Evolutionary conservation across 2,888 invertebrate genomes (phyloP).

Genomic region (Tetragnatha montana): DNA sequence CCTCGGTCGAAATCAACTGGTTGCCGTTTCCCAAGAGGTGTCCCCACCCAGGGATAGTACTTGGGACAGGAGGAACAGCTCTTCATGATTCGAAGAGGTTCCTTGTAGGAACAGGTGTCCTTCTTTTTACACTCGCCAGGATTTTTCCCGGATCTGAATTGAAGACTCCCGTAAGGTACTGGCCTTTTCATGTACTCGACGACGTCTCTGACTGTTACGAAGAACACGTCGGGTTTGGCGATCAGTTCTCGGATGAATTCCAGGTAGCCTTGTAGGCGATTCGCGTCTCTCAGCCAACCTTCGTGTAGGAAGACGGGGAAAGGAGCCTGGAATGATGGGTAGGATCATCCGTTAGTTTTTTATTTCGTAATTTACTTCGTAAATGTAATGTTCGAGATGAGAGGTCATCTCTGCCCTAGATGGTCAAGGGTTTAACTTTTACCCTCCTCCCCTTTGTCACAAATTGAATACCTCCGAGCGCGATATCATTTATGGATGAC

Average conservation of each 20-base stretch:
- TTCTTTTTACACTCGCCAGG: not conserved
- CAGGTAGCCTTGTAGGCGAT: constrained; percentile 61
- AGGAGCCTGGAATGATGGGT: constrained; percentile 78
- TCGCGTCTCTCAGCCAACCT: constrained; percentile 79
- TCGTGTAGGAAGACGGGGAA: constrained; percentile 83
- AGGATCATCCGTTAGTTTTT: too few relatives aligned
- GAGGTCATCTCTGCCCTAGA: too few relatives aligned
- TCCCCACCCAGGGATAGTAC: constrained; percentile 62
- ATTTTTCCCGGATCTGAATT: not conserved
- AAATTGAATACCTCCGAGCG: too few relatives aligned
- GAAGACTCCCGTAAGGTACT: not conserved
- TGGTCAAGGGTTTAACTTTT: too few relatives aligned
- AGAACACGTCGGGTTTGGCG: constrained; percentile 55
- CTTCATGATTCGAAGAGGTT: constrained; percentile 51
- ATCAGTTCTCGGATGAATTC: constrained; percentile 65
- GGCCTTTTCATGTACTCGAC: constrained; percentile 69
- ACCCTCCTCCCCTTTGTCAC: too few relatives aligned
- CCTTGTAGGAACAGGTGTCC: constrained; percentile 35
- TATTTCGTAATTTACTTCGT: too few relatives aligned
- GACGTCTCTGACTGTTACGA: constrained; percentile 62
- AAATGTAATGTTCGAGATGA: too few relatives aligned
- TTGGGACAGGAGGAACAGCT: constrained; percentile 50
- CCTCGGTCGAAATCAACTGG: constrained; percentile 28
- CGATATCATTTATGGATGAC: too few relatives aligned
- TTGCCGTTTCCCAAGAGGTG: constrained; percentile 41